Evolutionary conservation across 1,140 invertebrate species (phyloP).

Genomic region (Cephus cinctus): DNA sequence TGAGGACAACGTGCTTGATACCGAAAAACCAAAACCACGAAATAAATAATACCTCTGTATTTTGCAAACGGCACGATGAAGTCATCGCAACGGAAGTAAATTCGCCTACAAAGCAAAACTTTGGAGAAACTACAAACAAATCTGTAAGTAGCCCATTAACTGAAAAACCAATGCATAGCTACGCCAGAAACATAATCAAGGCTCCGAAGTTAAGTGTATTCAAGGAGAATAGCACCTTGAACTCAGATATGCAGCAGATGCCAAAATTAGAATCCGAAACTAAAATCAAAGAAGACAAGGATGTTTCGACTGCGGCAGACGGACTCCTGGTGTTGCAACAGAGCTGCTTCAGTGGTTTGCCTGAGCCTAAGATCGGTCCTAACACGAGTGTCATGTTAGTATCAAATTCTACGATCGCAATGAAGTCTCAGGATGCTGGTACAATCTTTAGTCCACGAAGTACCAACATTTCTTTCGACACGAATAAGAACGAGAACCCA

Average conservation of each 20-base stretch:
- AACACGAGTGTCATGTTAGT: conserved; percentile 13
- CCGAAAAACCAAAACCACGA: neutral
- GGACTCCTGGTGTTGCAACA: conserved; percentile 23
- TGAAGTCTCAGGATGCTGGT: too few relatives aligned
- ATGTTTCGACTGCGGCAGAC: conserved; percentile 12
- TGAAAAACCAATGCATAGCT: conserved; percentile 16
- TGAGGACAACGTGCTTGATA: neutral
- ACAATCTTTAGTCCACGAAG: too few relatives aligned
- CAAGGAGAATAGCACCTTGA: conserved; percentile 16
- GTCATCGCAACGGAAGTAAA: neutral
- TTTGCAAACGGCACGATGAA: neutral
- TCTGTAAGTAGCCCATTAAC: conserved; percentile 2
- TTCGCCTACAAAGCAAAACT: conserved; percentile 2
- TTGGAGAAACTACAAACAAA: neutral
- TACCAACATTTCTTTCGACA: too few relatives aligned
- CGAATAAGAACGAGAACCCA: too few relatives aligned
- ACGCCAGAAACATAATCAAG: conserved; percentile 29
- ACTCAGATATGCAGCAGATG: neutral
- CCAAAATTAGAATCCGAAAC: neutral
- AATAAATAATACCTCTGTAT: neutral
- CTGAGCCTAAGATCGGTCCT: conserved; percentile 4
- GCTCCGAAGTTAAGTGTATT: conserved; percentile 32
- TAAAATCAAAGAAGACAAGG: conserved; percentile 14
- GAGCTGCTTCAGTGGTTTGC: conserved; percentile 7
- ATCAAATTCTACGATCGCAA: conserved; percentile 6